Conservation (phyloP, 2,888 invertebrate species). For the Cerceris ruficornis region DNA sequence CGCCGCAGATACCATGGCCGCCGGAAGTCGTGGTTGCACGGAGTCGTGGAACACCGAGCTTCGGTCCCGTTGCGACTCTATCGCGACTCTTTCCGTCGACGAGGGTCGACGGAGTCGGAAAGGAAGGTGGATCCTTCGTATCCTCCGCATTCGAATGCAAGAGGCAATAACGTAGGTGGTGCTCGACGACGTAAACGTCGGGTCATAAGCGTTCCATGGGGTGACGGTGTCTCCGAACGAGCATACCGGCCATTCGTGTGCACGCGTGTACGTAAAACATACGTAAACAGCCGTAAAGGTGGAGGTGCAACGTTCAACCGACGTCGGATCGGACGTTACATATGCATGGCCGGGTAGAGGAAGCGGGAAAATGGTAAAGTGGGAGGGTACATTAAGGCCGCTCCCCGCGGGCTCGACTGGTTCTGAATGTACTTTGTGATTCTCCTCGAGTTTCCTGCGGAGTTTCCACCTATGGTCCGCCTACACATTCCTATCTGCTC, state of each 20-base stretch:
- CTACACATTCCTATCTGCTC: constrained; percentile 1
- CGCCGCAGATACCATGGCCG: no score
- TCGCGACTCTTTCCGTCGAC: no score
- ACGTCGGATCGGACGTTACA: constrained; percentile 37
- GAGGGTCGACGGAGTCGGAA: no score
- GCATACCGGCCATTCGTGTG: constrained; percentile 4
- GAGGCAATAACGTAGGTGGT: constrained; percentile 40
- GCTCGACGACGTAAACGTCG: constrained; percentile 26
- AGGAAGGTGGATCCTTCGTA: no score
- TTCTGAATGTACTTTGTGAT: constrained; percentile 57
- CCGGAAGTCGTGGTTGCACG: no score
- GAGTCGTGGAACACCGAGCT: no score
- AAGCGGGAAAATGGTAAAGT: not conserved
- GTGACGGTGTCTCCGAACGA: not conserved
- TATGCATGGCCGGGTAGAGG: constrained; percentile 48
- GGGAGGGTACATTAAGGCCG: constrained; percentile 51
- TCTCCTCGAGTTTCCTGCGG: constrained; percentile 36
- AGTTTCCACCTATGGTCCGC: constrained; percentile 1
- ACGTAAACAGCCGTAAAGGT: constrained; percentile 2
- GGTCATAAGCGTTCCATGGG: constrained; percentile 21
- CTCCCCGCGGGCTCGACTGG: constrained; percentile 51
- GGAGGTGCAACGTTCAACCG: not conserved
- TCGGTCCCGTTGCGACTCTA: no score
- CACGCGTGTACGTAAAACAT: not conserved
- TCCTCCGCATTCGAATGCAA: constrained; percentile 27